Evolutionary conservation across 1,140 invertebrate genomes (phyloP).

Genomic region (Sinonovacula constricta): DNA sequence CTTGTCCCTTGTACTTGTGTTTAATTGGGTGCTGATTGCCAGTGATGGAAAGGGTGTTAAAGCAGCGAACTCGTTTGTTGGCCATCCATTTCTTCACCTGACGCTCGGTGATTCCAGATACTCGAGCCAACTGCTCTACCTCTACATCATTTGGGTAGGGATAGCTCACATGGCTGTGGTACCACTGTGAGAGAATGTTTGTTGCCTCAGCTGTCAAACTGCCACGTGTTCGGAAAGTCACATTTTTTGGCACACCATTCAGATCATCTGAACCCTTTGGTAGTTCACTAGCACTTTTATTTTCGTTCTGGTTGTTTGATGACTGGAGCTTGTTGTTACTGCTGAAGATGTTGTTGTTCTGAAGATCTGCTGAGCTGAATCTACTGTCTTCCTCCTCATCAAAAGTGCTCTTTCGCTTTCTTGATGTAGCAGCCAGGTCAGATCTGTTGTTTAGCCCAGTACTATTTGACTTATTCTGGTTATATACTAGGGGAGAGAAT

Average conservation of each 20-base stretch:
- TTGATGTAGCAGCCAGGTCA: background rate
- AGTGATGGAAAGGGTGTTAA: conserved; percentile 71
- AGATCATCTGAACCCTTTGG: background rate
- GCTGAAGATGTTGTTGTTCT: conserved; percentile 24
- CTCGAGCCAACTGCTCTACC: conserved; percentile 54
- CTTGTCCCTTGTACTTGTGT: conserved; percentile 61
- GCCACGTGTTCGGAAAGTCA: conserved; percentile 34
- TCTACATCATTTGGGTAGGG: conserved; percentile 67
- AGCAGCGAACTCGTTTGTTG: conserved; percentile 71
- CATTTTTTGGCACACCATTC: background rate
- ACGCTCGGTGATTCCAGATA: conserved; percentile 54
- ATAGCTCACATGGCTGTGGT: conserved; percentile 64
- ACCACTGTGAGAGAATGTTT: conserved; percentile 63
- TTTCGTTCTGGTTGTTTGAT: background rate
- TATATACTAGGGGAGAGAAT: background rate
- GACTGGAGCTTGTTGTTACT: background rate
- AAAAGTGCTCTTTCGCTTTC: background rate
- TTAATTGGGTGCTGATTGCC: conserved; percentile 71
- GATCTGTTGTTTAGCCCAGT: background rate
- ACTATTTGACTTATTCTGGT: background rate
- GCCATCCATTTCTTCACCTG: conserved; percentile 75
- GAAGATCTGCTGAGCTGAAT: background rate
- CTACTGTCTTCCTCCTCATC: background rate
- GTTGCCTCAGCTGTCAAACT: conserved; percentile 54
- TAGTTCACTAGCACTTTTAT: background rate